Percentiles rank a stretch among this genome's conserved stretches.
These are phyloP conservation scores for Distichodus sexfasciatus DNA, from an alignment of 2,797 vertebrate species.

Conservation along the genomic window DNA sequence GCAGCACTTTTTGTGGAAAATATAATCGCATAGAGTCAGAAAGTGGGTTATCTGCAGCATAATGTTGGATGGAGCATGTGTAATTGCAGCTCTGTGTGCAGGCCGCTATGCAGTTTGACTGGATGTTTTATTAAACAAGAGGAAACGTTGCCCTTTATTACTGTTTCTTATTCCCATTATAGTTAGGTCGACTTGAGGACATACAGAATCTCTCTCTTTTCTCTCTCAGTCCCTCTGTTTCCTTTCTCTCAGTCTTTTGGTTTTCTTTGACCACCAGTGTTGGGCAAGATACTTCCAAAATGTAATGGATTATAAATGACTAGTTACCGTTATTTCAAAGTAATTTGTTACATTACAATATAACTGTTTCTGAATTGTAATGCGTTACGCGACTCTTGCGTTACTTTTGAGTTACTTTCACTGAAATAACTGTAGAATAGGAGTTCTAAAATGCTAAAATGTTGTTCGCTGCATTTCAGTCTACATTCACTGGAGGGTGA, in stretches of 20 bases:
- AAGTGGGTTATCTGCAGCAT: conserved; percentile 11
- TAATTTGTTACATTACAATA: too few relatives aligned
- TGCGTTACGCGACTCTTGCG: too few relatives aligned
- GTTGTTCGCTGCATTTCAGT: too few relatives aligned
- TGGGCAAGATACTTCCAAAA: too few relatives aligned
- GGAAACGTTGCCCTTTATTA: conserved; percentile 19
- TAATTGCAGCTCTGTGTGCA: conserved; percentile 7
- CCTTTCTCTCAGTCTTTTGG: background rate
- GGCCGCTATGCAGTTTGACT: background rate
- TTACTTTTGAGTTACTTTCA: too few relatives aligned
- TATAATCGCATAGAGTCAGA: conserved; percentile 28
- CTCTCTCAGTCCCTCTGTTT: background rate
- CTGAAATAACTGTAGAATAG: too few relatives aligned
- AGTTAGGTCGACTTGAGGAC: conserved; percentile 7
- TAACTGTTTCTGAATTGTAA: too few relatives aligned
- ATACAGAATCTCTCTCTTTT: background rate
- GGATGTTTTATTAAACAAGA: conserved; percentile 26
- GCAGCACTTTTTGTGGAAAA: conserved; percentile 43
- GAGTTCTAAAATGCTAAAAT: too few relatives aligned
- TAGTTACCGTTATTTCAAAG: too few relatives aligned
- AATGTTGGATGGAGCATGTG: conserved; percentile 12
- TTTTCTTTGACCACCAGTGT: too few relatives aligned
- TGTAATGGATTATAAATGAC: too few relatives aligned
- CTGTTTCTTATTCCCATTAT: conserved; percentile 7
- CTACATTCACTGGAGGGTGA: too few relatives aligned